These are phyloP conservation scores for Pogonomyrmex barbatus DNA, from an alignment of 1,140 invertebrate species.

Conservation along the genomic window DNA sequence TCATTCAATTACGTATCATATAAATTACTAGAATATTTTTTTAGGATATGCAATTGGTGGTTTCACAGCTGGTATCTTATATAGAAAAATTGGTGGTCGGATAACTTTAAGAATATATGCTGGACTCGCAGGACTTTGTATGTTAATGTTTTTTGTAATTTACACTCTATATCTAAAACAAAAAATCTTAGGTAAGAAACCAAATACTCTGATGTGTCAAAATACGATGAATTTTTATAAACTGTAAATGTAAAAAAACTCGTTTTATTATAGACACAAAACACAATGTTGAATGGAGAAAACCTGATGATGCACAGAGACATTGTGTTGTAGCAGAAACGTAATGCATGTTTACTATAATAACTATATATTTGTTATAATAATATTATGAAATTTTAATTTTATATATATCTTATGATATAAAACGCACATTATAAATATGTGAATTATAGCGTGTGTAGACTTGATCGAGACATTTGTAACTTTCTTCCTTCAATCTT, in stretches of 20 bases:
- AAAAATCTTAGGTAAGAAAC: conserved; percentile 76
- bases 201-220: neutral
- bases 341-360: neutral
- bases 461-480: no score
- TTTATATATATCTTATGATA: neutral
- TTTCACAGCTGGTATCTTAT: conserved; percentile 88
- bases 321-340: neutral
- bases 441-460: no score
- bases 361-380: conserved; percentile 2
- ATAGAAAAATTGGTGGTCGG: conserved; percentile 87
- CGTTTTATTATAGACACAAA: conserved; percentile 57
- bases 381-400: neutral
- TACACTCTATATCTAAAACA: conserved; percentile 83
- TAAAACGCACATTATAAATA: no score
- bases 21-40: conserved; percentile 41
- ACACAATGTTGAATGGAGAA: conserved; percentile 8
- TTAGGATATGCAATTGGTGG: conserved; percentile 88
- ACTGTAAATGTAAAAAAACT: conserved; percentile 11
- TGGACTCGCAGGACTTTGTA: conserved; percentile 84
- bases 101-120: conserved; percentile 87
- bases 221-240: neutral
- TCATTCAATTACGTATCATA: neutral
- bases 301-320: conserved; percentile 2
- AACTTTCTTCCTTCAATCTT: neutral
- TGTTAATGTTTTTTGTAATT: conserved; percentile 86